A percentile compares a stretch with the other conserved stretches of the same genome.
phyloP scores from a whole-genome alignment of 2,888 invertebrate species.

The Athetis lepigone region DNA sequence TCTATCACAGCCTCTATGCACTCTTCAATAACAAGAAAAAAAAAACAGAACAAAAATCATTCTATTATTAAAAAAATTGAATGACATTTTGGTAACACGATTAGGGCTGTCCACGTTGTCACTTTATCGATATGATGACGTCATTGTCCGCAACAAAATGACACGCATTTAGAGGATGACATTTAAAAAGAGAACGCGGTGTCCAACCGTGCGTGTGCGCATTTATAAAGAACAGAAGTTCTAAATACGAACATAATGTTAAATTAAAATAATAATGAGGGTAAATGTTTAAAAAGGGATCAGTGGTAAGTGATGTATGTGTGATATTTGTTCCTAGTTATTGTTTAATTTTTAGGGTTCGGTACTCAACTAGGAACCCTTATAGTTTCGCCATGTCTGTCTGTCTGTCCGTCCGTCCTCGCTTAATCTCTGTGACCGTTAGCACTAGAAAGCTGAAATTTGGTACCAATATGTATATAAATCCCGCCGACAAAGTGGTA shows the following conservation, averaged over 20 bases:
- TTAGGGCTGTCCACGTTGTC: constrained; percentile 58
- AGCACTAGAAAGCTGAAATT: too few relatives aligned
- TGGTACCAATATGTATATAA: too few relatives aligned
- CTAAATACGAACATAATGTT: constrained; percentile 30
- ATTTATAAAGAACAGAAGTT: constrained; percentile 50
- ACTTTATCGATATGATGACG: constrained; percentile 44
- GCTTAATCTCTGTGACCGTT: too few relatives aligned
- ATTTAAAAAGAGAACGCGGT: constrained; percentile 49
- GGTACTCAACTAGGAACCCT: too few relatives aligned
- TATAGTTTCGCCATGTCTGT: too few relatives aligned
- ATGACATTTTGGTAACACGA: constrained; percentile 54
- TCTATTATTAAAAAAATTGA: constrained; percentile 23
- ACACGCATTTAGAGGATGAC: constrained; percentile 45
- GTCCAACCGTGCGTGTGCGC: constrained; percentile 49
- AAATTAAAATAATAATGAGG: constrained; percentile 48
- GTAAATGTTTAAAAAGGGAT: constrained; percentile 28
- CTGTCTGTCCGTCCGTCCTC: too few relatives aligned
- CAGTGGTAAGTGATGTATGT: constrained; percentile 9
- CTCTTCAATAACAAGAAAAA: constrained; percentile 7
- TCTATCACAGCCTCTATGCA: too few relatives aligned
- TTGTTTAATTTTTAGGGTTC: too few relatives aligned
- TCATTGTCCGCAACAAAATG: constrained; percentile 56
- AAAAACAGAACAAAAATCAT: constrained; percentile 14
- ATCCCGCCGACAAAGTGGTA: too few relatives aligned
- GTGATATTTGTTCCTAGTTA: constrained; percentile 39